These are phyloP conservation scores for Choloepus didactylus DNA, from an alignment of 2,797 vertebrate genomes.

Conservation along the genomic window DNA sequence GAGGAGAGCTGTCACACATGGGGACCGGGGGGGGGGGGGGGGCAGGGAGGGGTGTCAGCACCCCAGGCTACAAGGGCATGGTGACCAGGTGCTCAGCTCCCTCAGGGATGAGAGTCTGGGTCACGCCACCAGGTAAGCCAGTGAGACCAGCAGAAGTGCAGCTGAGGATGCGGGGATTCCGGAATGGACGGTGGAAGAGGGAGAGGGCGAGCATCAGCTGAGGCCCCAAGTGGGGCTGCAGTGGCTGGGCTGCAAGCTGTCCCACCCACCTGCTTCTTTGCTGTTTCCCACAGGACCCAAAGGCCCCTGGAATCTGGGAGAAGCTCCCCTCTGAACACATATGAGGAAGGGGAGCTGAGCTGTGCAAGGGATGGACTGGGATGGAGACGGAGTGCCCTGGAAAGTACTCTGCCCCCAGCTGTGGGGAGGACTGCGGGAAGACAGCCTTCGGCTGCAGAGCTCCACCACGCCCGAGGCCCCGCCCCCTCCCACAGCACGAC, in stretches of 20 bases:
- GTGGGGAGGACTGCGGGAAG: too few species aligned
- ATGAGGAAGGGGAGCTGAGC: neutral
- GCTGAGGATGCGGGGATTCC: too few species aligned
- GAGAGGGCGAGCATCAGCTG: too few species aligned
- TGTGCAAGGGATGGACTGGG: neutral
- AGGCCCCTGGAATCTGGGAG: neutral
- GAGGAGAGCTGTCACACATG: neutral
- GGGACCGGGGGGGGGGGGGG: too few species aligned
- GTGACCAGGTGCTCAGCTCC: neutral
- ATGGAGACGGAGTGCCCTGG: too few species aligned
- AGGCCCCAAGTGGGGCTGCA: neutral
- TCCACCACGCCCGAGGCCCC: too few species aligned
- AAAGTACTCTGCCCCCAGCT: too few species aligned
- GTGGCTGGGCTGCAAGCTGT: neutral
- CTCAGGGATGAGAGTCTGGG: neutral
- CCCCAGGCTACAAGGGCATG: neutral
- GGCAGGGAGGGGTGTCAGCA: too few species aligned
- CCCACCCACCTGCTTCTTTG: neutral
- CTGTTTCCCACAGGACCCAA: neutral
- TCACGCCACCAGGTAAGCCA: neutral
- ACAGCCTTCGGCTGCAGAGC: too few species aligned
- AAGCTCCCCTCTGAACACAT: neutral
- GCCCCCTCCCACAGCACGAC: neutral
- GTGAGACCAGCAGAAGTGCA: neutral
- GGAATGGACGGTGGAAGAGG: too few species aligned